Conservation (phyloP, 2,113 vertebrate genomes). For the Nibea coibor region DNA sequence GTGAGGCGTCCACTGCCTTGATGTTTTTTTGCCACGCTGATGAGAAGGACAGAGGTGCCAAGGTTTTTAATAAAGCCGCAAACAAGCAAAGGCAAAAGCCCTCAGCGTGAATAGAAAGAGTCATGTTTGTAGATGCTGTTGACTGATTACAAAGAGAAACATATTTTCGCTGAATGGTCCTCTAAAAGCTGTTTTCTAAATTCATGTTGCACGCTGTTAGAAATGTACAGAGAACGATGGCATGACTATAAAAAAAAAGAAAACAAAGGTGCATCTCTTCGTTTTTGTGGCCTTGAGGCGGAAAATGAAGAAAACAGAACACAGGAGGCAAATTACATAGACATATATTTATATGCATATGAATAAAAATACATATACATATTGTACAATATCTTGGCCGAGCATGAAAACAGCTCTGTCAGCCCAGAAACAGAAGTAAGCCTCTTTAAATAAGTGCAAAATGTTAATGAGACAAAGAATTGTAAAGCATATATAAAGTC, state of each 20-base stretch:
- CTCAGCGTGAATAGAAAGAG: constrained; percentile 5
- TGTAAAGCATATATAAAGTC: constrained; percentile 85
- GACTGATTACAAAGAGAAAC: constrained; percentile 1
- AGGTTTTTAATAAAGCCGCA: constrained; percentile 54
- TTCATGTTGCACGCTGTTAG: neutral
- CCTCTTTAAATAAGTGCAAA: constrained; percentile 89
- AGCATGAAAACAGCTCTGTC: constrained; percentile 81
- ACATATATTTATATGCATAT: constrained; percentile 90
- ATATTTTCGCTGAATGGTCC: neutral
- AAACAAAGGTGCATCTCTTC: neutral
- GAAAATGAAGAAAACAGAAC: constrained; percentile 53
- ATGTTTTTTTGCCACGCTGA: constrained; percentile 3
- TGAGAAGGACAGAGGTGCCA: constrained; percentile 22
- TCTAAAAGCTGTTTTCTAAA: constrained; percentile 3
- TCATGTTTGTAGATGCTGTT: constrained; percentile 12
- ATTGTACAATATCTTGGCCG: constrained; percentile 85
- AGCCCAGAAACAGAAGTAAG: constrained; percentile 81
- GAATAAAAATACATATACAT: constrained; percentile 88
- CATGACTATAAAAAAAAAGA: neutral
- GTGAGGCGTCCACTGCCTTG: constrained; percentile 28
- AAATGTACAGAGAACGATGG: neutral
- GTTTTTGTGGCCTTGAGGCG: neutral
- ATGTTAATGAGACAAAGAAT: constrained; percentile 86
- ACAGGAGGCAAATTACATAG: constrained; percentile 81
- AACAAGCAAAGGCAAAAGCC: constrained; percentile 11